These are phyloP conservation scores for Pinna nobilis DNA, from an alignment of 1,140 invertebrate species.

Conservation along the genomic window DNA sequence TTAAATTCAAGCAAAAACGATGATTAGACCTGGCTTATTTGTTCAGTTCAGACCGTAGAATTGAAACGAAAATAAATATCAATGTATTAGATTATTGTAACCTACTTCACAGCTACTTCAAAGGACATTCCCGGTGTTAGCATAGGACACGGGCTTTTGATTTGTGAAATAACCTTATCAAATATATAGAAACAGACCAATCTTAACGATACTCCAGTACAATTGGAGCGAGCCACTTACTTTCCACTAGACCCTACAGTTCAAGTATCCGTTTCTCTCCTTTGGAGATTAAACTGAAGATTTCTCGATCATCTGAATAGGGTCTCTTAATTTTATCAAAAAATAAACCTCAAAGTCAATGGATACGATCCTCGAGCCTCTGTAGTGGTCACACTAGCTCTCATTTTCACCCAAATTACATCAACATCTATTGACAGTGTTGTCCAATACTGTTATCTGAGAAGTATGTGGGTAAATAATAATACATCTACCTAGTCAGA, in stretches of 20 bases:
- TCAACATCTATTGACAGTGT: too few species aligned
- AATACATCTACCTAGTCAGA: too few species aligned
- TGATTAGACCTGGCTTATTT: slow-evolving; percentile 25
- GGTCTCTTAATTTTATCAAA: slow-evolving; percentile 14
- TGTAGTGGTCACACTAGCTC: too few species aligned
- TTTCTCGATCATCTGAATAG: slow-evolving; percentile 12
- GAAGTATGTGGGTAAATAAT: too few species aligned
- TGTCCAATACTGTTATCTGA: too few species aligned
- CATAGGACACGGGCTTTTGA: slow-evolving; percentile 16
- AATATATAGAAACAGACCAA: slow-evolving; percentile 11
- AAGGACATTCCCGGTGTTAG: slow-evolving; percentile 26
- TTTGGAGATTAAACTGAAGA: slow-evolving; percentile 17
- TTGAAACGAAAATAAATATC: slow-evolving; percentile 36
- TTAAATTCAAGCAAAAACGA: slow-evolving; percentile 23
- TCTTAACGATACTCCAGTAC: slow-evolving; percentile 10
- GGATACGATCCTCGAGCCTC: background rate
- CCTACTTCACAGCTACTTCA: slow-evolving; percentile 37
- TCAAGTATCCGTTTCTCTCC: slow-evolving; percentile 2
- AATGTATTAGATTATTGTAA: slow-evolving; percentile 21
- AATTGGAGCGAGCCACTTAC: slow-evolving; percentile 19
- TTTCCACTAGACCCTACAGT: slow-evolving; percentile 17
- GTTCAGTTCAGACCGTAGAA: slow-evolving; percentile 19
- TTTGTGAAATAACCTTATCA: slow-evolving; percentile 37
- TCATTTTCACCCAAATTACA: too few species aligned
- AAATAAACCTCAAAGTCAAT: background rate